phyloP scores from a whole-genome alignment of 2,888 invertebrate genomes.

The Cryptops parisi region DNA sequence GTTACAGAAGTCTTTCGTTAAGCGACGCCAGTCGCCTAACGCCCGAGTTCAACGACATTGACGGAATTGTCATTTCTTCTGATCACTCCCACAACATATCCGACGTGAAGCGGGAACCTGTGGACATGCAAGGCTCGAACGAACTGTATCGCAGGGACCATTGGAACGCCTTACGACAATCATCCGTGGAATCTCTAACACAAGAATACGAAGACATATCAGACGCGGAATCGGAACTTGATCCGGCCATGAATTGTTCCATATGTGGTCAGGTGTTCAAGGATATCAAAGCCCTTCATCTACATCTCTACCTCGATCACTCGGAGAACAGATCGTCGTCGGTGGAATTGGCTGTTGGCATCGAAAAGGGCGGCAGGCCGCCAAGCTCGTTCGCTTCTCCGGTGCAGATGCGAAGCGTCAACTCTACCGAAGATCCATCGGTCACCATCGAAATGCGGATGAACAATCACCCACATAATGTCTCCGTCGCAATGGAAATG shows the following conservation, averaged over 20 bases:
- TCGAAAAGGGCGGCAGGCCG: neutral
- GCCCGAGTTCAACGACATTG: slow-evolving; percentile 11
- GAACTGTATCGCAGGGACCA: neutral
- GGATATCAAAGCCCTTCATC: slow-evolving; percentile 24
- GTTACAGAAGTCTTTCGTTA: slow-evolving; percentile 9
- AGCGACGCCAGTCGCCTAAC: slow-evolving; percentile 7
- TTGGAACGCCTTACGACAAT: neutral
- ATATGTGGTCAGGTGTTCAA: slow-evolving; percentile 25
- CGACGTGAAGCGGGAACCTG: slow-evolving; percentile 8
- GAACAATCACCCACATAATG: neutral
- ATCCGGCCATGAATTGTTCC: slow-evolving; percentile 20
- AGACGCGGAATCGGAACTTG: slow-evolving; percentile 15
- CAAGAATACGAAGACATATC: slow-evolving; percentile 19
- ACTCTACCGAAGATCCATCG: neutral
- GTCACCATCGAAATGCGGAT: neutral
- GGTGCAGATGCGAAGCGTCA: slow-evolving; percentile 2
- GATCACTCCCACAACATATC: neutral
- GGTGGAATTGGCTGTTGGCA: slow-evolving; percentile 6
- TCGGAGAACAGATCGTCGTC: slow-evolving; percentile 14
- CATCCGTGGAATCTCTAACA: slow-evolving; percentile 10
- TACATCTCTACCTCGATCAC: slow-evolving; percentile 26
- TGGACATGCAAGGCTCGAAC: neutral
- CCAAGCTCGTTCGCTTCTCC: too few relatives aligned
- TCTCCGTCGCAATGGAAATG: slow-evolving; percentile 15
- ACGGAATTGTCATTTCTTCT: neutral